phyloP scores from a whole-genome alignment of 2,797 vertebrate species.

The Amniataba percoides region DNA sequence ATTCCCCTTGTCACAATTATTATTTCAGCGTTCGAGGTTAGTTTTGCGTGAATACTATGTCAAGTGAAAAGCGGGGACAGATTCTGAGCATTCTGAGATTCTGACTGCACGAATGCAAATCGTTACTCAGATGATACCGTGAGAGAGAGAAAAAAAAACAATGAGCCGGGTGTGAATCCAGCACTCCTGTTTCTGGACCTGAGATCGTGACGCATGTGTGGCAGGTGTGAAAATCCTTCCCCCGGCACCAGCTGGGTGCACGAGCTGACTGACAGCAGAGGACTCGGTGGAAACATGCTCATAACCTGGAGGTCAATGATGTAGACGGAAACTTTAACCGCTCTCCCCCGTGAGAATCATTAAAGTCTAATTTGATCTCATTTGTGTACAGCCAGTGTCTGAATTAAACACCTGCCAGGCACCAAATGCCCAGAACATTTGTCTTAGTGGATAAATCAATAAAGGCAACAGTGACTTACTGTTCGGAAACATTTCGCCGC shows the following conservation, averaged over 20 bases:
- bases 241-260: constrained; percentile 36
- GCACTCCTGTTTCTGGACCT: not conserved
- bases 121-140: not conserved
- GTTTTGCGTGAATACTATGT: constrained; percentile 1
- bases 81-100: not conserved
- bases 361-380: constrained; percentile 61
- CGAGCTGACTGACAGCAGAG: constrained; percentile 40
- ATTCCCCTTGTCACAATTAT: constrained; percentile 15
- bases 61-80: not conserved
- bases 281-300: constrained; percentile 22
- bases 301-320: constrained; percentile 59
- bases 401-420: constrained; percentile 67
- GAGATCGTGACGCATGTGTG: not conserved
- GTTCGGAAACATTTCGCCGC: constrained; percentile 24
- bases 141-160: not conserved
- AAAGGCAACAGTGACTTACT: constrained; percentile 23
- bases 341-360: constrained; percentile 46
- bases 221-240: constrained; percentile 37
- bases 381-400: constrained; percentile 51
- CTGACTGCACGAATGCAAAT: no score
- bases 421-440: constrained; percentile 43
- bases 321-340: constrained; percentile 47
- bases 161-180: not conserved
- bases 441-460: constrained; percentile 49
- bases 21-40: not conserved